Percentiles rank a stretch among this genome's conserved stretches.
These are phyloP conservation scores for Cataglyphis altisquamis DNA, from an alignment of 2,888 invertebrate species.

Conservation along the genomic window DNA sequence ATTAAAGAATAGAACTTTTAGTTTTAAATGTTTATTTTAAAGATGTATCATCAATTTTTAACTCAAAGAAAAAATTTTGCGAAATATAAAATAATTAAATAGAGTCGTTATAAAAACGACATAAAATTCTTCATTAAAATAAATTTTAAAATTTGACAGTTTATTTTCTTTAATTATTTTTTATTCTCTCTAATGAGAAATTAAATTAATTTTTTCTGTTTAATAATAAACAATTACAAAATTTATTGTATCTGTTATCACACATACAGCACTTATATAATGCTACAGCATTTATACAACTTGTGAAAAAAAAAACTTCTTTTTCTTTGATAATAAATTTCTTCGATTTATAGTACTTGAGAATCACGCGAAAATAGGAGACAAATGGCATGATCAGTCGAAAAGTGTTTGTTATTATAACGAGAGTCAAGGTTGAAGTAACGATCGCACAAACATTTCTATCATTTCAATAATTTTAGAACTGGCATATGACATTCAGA, in stretches of 20 bases:
- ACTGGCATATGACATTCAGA: not conserved
- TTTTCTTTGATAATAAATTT: not conserved
- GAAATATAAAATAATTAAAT: constrained; percentile 7
- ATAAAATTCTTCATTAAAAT: constrained; percentile 9
- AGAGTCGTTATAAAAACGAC: not conserved
- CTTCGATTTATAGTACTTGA: not conserved
- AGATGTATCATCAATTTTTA: not conserved
- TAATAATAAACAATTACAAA: not conserved
- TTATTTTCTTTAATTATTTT: not conserved
- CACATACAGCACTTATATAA: not conserved
- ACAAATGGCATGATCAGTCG: not conserved
- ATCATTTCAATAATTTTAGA: not conserved
- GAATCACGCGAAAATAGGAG: not conserved
- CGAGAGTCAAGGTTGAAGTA: constrained; percentile 37
- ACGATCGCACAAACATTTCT: not conserved
- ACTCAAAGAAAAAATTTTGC: not conserved
- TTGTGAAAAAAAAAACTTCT: not conserved
- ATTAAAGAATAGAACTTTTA: not conserved
- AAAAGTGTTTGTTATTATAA: constrained; percentile 13
- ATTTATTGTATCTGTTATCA: not conserved
- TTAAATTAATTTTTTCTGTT: not conserved
- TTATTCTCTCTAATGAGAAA: not conserved
- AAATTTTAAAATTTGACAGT: not conserved
- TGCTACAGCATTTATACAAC: not conserved
- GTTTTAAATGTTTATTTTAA: not conserved